These are phyloP conservation scores for Drosophila vallismaia DNA, from an alignment of 2,888 invertebrate species.

Conservation along the genomic window DNA sequence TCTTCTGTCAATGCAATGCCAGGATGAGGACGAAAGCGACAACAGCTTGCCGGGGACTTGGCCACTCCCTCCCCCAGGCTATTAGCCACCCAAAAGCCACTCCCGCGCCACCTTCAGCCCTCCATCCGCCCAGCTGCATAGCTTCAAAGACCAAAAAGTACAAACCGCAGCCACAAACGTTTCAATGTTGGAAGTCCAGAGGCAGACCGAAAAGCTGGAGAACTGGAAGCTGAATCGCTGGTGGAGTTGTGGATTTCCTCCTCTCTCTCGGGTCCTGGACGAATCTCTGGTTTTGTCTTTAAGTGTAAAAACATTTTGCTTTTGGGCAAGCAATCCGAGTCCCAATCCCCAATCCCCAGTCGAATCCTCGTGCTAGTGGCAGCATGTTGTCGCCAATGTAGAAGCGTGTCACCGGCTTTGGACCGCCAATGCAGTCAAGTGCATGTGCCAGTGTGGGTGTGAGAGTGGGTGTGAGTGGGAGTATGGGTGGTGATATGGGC, in stretches of 20 bases:
- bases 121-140: conserved; percentile 40
- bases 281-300: conserved; percentile 80
- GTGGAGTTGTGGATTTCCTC: conserved; percentile 18
- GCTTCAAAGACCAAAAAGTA: conserved; percentile 79
- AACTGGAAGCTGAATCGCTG: conserved; percentile 7
- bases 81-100: conserved; percentile 25
- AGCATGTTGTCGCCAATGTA: conserved; percentile 76
- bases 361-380: conserved; percentile 46
- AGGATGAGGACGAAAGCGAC: conserved; percentile 76
- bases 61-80: conserved; percentile 21
- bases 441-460: conserved; percentile 27
- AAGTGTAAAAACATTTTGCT: conserved; percentile 81
- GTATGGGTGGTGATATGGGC: conserved; percentile 13
- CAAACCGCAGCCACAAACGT: conserved; percentile 79
- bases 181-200: conserved; percentile 56
- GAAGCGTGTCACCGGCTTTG: conserved; percentile 69
- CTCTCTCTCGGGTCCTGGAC: conserved; percentile 42
- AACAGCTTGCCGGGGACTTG: conserved; percentile 72
- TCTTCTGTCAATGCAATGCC: conserved; percentile 78
- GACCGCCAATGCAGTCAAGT: conserved; percentile 70
- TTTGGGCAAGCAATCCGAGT: conserved; percentile 66
- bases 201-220: conserved; percentile 15
- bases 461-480: conserved; percentile 8
- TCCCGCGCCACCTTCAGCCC: neutral
- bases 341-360: conserved; percentile 32